Percentiles rank a stretch among this genome's conserved stretches.
phyloP scores from a whole-genome alignment of 2,113 vertebrate species.

The Delphinus delphis region DNA sequence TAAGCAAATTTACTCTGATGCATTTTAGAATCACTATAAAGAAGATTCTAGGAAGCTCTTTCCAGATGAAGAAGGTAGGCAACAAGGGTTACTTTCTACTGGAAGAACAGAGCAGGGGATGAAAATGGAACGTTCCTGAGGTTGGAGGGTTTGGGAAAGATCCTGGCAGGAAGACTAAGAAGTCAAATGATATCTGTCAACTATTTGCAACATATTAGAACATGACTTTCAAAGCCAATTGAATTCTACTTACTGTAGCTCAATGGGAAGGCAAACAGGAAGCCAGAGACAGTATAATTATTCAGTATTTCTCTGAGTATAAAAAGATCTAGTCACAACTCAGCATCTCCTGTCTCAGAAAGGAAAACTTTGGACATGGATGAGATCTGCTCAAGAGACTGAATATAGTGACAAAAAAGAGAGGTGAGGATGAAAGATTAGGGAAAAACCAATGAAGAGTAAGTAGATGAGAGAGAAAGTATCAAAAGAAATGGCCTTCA shows the following conservation, averaged over 20 bases:
- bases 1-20: not conserved
- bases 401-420: not conserved
- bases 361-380: not conserved
- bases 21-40: not conserved
- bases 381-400: not conserved
- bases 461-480: not conserved
- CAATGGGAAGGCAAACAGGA: not conserved
- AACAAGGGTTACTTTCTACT: not conserved
- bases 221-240: not conserved
- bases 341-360: not conserved
- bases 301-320: not conserved
- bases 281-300: not conserved
- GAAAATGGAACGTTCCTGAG: not conserved
- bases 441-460: not conserved
- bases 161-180: not conserved
- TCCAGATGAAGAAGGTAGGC: not conserved
- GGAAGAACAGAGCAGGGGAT: not conserved
- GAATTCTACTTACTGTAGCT: not conserved
- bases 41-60: not conserved
- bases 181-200: not conserved
- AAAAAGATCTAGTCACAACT: constrained; percentile 20
- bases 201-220: not conserved
- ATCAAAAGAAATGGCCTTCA: not conserved
- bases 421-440: not conserved
- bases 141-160: not conserved